Base-by-base conservation (phyloP, 2,797 vertebrate species). In the Myotis vivesi region DNA sequence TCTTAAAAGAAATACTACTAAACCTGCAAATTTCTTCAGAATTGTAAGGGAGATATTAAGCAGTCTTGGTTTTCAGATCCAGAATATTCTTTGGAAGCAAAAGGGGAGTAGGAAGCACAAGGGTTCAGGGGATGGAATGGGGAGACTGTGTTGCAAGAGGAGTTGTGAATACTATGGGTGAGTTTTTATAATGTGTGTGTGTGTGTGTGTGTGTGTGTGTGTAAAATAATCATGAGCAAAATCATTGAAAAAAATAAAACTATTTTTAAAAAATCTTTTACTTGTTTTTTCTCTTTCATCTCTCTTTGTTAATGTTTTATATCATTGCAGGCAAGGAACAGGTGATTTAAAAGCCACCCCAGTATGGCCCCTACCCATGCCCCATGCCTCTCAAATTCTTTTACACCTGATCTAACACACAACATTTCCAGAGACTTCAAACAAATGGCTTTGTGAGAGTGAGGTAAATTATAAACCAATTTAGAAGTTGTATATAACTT, bases 391-490 rank as follows among this genome's bases (percentile, higher is more conserved):
- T 73, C 73, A 81, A 44, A 69, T 94, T 66, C 51, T 92, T 68
- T 91, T 38, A 53, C 15, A 59, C 83, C 38, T 92, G 64, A 17
- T 75, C 44, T 22, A 85, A 59, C 49, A 55, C 12, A 20, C 25
- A 44, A 77, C 8, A 82, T 57, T 79, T 92, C 66, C 55, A 91
- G 59, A 87, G 38, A 82, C 33, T 82, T 90, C 59, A 51, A 66
- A 57, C 9, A 36, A 83, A 71, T 62, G 53, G 3, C 3, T 82
- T 80, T 92, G 25, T 13, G 87, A 92, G 53, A 64, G 7, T 1
- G 13, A 77, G 55, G 33, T 68, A 77, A 95, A 91, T 92, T 77
- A 87, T 80, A 95, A 96, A 72, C 19, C 36, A 57, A 92, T 76
- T 81, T 91, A 89, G 25, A 77, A 91, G 30, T 49, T 57, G 59